Evolutionary conservation across 2,888 invertebrate genomes (phyloP), one percentile per base, ranked within the genome.

Genomic region (Cyrtodaria siliqua): DNA sequence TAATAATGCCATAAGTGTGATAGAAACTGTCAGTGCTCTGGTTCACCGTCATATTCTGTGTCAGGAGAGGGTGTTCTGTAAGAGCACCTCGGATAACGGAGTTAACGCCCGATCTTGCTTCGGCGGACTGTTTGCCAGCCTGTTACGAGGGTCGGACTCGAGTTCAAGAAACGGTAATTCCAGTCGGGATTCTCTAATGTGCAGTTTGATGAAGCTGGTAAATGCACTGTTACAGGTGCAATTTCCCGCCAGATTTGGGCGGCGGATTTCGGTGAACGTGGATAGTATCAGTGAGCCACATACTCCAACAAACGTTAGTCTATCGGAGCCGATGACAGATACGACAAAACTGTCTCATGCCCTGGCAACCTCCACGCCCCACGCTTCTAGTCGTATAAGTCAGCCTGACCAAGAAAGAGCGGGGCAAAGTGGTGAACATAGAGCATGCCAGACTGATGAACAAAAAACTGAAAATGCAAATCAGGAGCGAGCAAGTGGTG

Each of bases 121-220:
- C 81, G 96, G 96, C 86, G 96, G 96, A 70, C 66, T 90, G 61
- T 96, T 97, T 93, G 96, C 96, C 1, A 96, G 95, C 72, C 95
- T 96, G 9, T 93, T 96, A 57, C 95, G 96, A 0, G 94, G 95
- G 95, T 96, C 82, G 49, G 91, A 91, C 57, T 82, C 89, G 3
- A 82, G 83, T 26, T 81, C 89, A 3, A 78, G 84, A 14, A 70
- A 83, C n/a, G 89, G 90, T 4, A 91, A 92, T 59, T 84, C 85
- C 55, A 91, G 84, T 64, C 78, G 92, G 40, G 92, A 93, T 75
- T 75, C 84, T 4, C 83, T 93, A 6, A 90, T 92, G 89, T 91
- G 91, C 78, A 88, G 87, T 71, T 79, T 93, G 47, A 79, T 92
- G 50, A 90, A 88, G 59, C 87, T 92, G 8, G 88, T 91, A 14